These are phyloP conservation scores for Stenodera caucasica DNA, from an alignment of 2,888 invertebrate species.

Conservation along the genomic window DNA sequence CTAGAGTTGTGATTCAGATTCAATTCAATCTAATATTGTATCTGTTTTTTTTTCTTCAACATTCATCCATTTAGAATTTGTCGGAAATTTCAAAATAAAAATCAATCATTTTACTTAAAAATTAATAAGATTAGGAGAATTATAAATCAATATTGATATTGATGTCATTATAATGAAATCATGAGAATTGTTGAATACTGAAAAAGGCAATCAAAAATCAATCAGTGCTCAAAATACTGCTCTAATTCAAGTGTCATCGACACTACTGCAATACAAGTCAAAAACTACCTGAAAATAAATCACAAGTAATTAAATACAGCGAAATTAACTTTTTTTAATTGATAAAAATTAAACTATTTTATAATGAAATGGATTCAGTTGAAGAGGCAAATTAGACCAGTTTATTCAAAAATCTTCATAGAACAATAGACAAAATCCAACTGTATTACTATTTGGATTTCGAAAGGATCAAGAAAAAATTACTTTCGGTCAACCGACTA, in stretches of 20 bases:
- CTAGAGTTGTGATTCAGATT: not conserved
- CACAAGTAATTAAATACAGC: not conserved
- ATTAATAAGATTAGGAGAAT: too few species aligned
- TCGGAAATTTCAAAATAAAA: too few species aligned
- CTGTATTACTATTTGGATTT: not conserved
- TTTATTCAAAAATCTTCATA: not conserved
- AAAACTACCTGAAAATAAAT: not conserved
- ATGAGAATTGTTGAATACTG: not conserved
- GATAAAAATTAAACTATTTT: too few species aligned
- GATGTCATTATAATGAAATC: not conserved
- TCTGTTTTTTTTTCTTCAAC: not conserved
- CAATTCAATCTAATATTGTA: not conserved
- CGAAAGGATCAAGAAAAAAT: not conserved
- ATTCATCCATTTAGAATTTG: too few species aligned
- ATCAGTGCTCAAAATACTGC: not conserved
- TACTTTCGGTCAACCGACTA: slow-evolving; percentile 7
- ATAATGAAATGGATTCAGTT: too few species aligned
- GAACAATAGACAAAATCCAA: not conserved
- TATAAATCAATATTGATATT: too few species aligned
- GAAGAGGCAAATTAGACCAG: too few species aligned
- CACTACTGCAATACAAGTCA: not conserved
- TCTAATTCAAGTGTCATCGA: not conserved
- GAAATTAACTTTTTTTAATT: not conserved
- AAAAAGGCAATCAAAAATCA: not conserved
- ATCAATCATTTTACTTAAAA: too few species aligned